A percentile compares a stretch with the other conserved stretches of the same genome.
These are phyloP conservation scores for Pseudorectes ferrugineus DNA, from an alignment of 2,113 vertebrate genomes.

Conservation along the genomic window DNA sequence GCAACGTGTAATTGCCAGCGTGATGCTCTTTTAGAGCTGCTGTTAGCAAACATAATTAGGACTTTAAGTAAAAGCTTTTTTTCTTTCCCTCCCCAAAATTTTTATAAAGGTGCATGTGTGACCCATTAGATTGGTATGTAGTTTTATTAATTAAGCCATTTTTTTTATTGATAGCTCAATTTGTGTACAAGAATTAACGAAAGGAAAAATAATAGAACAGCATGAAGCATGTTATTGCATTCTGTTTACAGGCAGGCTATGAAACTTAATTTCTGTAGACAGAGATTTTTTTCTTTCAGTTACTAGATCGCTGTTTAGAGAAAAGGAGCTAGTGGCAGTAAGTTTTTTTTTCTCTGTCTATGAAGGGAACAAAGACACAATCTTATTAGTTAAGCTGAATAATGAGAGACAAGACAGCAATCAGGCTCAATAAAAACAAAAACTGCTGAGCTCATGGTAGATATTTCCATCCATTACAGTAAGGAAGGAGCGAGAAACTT, in stretches of 20 bases:
- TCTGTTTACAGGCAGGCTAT: neutral
- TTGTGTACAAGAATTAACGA: constrained; percentile 13
- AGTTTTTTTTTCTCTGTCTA: neutral
- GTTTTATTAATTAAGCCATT: constrained; percentile 50
- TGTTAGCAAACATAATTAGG: constrained; percentile 67
- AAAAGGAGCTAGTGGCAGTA: neutral
- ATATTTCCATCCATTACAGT: neutral
- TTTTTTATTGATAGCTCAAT: constrained; percentile 52
- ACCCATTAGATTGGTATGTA: constrained; percentile 38
- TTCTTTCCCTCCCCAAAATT: constrained; percentile 1
- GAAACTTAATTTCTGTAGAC: constrained; percentile 17
- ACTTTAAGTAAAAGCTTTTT: constrained; percentile 49
- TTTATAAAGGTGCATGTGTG: constrained; percentile 48
- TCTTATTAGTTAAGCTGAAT: constrained; percentile 46
- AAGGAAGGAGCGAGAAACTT: neutral
- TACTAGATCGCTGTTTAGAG: neutral
- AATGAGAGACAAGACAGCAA: neutral
- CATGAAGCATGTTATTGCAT: neutral
- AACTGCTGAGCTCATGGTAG: neutral
- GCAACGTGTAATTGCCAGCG: constrained; percentile 25
- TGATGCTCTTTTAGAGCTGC: constrained; percentile 50
- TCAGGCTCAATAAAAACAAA: neutral
- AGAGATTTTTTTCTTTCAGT: neutral
- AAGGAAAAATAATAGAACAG: constrained; percentile 24
- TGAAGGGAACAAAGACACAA: neutral